These are phyloP conservation scores for Oscheius sp. DNA, from an alignment of 2,888 invertebrate genomes.

Conservation along the genomic window DNA sequence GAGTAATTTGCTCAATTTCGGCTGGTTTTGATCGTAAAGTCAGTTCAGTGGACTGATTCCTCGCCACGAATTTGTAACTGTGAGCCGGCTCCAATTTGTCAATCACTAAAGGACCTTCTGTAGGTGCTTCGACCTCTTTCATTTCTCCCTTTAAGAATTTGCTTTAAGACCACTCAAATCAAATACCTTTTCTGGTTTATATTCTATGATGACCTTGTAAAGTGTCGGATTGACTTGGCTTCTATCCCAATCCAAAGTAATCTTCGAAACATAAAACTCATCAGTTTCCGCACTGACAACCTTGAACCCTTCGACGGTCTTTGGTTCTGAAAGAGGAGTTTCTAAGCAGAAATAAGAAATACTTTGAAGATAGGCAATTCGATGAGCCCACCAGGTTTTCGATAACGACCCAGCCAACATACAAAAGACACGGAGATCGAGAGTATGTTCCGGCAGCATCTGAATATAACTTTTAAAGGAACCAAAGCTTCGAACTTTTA, in stretches of 20 bases:
- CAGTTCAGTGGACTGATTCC: conserved; percentile 63
- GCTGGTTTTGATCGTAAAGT: conserved; percentile 49
- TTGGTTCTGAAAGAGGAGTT: conserved; percentile 53
- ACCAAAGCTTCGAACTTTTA: conserved; percentile 35
- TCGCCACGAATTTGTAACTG: conserved; percentile 57
- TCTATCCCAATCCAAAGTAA: conserved; percentile 60
- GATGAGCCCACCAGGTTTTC: conserved; percentile 64
- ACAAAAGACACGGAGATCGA: conserved; percentile 64
- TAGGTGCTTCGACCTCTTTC: conserved; percentile 46
- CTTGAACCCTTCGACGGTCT: conserved; percentile 51
- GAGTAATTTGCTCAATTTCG: conserved; percentile 64
- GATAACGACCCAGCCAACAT: conserved; percentile 64
- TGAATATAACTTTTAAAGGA: conserved; percentile 23
- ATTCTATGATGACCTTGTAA: conserved; percentile 61
- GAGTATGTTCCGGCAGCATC: conserved; percentile 61
- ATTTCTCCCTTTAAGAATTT: conserved; percentile 35
- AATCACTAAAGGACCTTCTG: conserved; percentile 50
- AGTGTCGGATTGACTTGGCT: conserved; percentile 48
- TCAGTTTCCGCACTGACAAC: conserved; percentile 55
- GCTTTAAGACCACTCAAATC: too few relatives aligned
- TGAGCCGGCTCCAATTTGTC: conserved; percentile 61
- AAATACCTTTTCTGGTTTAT: conserved; percentile 57
- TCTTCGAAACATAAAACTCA: conserved; percentile 63
- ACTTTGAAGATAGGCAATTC: conserved; percentile 62
- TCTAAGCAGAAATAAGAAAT: conserved; percentile 18